Conservation (phyloP, 1,140 invertebrate genomes). For the Piezodorus guildinii region DNA sequence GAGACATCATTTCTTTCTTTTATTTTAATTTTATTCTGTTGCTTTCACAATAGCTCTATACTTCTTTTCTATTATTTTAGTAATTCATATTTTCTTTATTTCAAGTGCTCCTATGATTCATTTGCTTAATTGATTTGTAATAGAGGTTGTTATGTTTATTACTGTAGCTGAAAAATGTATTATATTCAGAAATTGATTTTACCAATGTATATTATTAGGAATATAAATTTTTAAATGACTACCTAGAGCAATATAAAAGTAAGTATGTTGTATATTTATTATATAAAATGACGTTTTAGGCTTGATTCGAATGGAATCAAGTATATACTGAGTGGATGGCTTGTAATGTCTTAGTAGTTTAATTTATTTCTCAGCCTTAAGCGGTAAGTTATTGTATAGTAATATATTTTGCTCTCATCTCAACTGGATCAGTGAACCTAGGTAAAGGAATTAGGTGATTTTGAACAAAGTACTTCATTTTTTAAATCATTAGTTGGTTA, state of each 20-base stretch:
- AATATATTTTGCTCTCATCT: not conserved
- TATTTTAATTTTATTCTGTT: no score
- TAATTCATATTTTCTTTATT: no score
- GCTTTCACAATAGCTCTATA: no score
- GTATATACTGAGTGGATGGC: not conserved
- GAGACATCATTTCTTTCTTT: no score
- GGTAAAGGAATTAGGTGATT: not conserved
- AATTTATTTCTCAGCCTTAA: not conserved
- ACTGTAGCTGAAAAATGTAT: not conserved
- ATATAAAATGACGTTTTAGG: not conserved
- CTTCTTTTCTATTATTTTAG: no score
- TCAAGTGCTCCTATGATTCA: no score
- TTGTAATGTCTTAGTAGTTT: not conserved
- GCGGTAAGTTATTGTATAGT: conserved; percentile 10
- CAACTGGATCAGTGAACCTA: not conserved
- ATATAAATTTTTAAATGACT: conserved; percentile 5
- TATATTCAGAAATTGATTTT: conserved; percentile 8
- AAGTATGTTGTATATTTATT: conserved; percentile 5
- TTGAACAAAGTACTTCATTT: no score
- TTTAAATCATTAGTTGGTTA: no score
- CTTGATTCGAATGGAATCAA: conserved; percentile 6
- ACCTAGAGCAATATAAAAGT: not conserved
- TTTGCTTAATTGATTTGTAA: no score
- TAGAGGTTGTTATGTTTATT: no score
- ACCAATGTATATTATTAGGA: conserved; percentile 10